phyloP scores from a whole-genome alignment of 2,888 invertebrate genomes.

The Heliconius erato region DNA sequence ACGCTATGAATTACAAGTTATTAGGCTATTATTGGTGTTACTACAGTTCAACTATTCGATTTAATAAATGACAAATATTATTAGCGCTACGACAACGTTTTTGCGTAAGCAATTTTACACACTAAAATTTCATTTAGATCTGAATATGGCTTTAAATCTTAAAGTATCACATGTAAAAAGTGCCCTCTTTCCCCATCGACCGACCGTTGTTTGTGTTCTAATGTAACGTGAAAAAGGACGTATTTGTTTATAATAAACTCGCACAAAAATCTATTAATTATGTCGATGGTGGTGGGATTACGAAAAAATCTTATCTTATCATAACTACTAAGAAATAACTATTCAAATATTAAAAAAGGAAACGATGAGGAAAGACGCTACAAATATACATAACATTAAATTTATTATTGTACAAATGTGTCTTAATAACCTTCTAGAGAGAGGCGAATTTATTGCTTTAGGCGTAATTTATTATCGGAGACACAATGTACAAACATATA shows the following conservation, averaged over 20 bases:
- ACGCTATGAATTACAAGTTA: slow-evolving; percentile 77
- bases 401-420: slow-evolving; percentile 54
- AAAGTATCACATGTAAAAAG: slow-evolving; percentile 64
- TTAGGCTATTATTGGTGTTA: slow-evolving; percentile 85
- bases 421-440: slow-evolving; percentile 59
- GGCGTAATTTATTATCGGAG: slow-evolving; percentile 63
- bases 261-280: neutral
- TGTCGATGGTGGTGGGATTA: slow-evolving; percentile 29
- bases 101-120: slow-evolving; percentile 71
- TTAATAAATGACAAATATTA: slow-evolving; percentile 62
- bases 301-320: slow-evolving; percentile 2
- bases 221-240: slow-evolving; percentile 24
- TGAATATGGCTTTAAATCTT: slow-evolving; percentile 67
- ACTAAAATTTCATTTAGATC: slow-evolving; percentile 61
- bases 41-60: slow-evolving; percentile 76
- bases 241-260: neutral
- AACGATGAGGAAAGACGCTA: slow-evolving; percentile 55
- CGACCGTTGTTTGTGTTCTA: slow-evolving; percentile 20
- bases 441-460: slow-evolving; percentile 72
- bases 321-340: slow-evolving; percentile 7
- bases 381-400: slow-evolving; percentile 51
- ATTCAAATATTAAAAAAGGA: slow-evolving; percentile 34
- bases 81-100: slow-evolving; percentile 60
- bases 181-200: slow-evolving; percentile 49
- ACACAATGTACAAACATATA: slow-evolving; percentile 53